phyloP scores from a whole-genome alignment of 2,113 vertebrate species.

The Globicephala melas region DNA sequence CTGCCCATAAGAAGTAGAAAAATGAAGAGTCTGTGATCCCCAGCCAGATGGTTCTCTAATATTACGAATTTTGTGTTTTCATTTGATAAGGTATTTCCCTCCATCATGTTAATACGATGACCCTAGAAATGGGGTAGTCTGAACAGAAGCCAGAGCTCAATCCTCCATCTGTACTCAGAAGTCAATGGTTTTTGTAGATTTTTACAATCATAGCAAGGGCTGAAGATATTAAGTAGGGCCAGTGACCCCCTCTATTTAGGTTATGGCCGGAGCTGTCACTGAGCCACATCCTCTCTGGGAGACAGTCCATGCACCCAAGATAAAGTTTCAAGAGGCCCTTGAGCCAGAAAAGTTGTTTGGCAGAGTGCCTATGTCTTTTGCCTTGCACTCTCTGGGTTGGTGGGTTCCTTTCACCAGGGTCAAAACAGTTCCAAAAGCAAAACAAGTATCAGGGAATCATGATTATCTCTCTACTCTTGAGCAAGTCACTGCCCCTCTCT shows the following conservation, averaged over 20 bases:
- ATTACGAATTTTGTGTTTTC: background rate
- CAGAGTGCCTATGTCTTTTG: slow-evolving; percentile 31
- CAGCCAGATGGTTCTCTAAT: background rate
- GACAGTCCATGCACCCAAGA: slow-evolving; percentile 50
- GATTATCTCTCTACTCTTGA: slow-evolving; percentile 20
- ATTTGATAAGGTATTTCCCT: background rate
- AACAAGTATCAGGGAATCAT: background rate
- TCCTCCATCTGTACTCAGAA: background rate
- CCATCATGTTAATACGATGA: background rate
- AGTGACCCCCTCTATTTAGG: slow-evolving; percentile 48
- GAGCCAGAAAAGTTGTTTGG: slow-evolving; percentile 48
- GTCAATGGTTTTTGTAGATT: slow-evolving; percentile 4
- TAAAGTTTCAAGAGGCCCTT: slow-evolving; percentile 58
- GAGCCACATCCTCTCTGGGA: slow-evolving; percentile 59
- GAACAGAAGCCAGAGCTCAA: background rate
- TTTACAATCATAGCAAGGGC: background rate
- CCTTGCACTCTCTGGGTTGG: background rate
- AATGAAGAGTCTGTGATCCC: background rate
- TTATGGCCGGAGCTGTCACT: slow-evolving; percentile 52
- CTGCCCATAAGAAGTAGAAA: background rate
- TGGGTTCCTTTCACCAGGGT: background rate
- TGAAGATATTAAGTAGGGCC: slow-evolving; percentile 12
- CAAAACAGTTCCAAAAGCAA: background rate
- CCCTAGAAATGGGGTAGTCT: background rate
- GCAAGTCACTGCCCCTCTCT: background rate